Evolutionary conservation across 2,113 vertebrate species (phyloP).

Genomic region (Macrotis lagotis): DNA sequence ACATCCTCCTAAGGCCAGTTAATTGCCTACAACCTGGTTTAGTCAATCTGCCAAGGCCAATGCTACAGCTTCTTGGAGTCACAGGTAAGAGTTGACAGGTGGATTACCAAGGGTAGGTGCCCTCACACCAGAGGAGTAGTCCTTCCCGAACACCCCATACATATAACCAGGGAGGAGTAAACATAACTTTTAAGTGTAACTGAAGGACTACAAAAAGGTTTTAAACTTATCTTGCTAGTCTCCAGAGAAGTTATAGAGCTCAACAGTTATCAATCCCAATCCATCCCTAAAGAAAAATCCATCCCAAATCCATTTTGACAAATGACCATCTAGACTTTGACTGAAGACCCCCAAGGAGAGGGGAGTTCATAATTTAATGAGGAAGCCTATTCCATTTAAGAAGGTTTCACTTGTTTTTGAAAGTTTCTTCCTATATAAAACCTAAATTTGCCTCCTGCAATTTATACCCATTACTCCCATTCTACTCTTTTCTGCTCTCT

Average conservation of each 20-base stretch:
- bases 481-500: not conserved
- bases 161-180: not conserved
- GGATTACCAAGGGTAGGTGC: not conserved
- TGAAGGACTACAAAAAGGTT: not conserved
- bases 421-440: not conserved
- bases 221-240: not conserved
- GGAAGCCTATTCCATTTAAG: not conserved
- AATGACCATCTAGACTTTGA: not conserved
- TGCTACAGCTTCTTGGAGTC: not conserved
- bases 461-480: not conserved
- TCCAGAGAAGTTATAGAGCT: not conserved
- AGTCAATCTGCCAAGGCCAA: no score
- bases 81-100: not conserved
- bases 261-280: not conserved
- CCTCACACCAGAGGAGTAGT: not conserved
- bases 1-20: no score
- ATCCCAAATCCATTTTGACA: not conserved
- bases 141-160: not conserved
- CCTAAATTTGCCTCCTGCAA: not conserved
- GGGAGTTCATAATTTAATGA: not conserved
- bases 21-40: no score
- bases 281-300: not conserved
- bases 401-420: not conserved
- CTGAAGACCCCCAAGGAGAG: not conserved
- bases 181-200: not conserved